A percentile compares a stretch with the other conserved stretches of the same genome.
These are phyloP conservation scores for Chrysoperla carnea DNA, from an alignment of 1,140 invertebrate species.

Conservation along the genomic window DNA sequence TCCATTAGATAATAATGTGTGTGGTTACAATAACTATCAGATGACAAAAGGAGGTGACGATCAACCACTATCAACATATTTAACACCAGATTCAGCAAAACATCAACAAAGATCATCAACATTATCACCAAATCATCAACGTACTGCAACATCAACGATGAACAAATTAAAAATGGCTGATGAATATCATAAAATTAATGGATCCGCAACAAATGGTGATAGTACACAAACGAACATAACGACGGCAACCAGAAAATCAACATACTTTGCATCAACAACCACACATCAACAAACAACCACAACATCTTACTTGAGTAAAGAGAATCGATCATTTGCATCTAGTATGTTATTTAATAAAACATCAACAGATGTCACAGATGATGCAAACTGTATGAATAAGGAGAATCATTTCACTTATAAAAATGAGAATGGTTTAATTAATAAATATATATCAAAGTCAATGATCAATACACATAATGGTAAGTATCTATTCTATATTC, in stretches of 20 bases:
- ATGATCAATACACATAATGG: no score
- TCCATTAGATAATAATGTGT: constrained; percentile 35
- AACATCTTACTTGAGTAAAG: neutral
- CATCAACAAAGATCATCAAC: no score
- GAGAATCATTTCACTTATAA: no score
- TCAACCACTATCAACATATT: neutral
- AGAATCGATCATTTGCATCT: neutral
- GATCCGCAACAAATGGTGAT: neutral
- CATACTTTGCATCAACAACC: no score
- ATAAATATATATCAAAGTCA: no score
- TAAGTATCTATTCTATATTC: no score
- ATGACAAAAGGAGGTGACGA: constrained; percentile 12
- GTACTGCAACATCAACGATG: neutral
- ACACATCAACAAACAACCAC: no score
- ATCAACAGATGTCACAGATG: neutral
- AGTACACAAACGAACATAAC: neutral
- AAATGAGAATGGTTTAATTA: no score
- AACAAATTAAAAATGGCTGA: neutral
- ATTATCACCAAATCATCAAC: neutral
- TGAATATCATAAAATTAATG: no score
- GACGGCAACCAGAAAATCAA: no score
- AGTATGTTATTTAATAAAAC: neutral
- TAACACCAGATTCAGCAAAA: constrained; percentile 1
- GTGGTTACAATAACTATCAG: constrained; percentile 31
- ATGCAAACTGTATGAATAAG: no score